Base-by-base conservation (phyloP, 2,888 invertebrate species). In the Hetaerina titia region DNA sequence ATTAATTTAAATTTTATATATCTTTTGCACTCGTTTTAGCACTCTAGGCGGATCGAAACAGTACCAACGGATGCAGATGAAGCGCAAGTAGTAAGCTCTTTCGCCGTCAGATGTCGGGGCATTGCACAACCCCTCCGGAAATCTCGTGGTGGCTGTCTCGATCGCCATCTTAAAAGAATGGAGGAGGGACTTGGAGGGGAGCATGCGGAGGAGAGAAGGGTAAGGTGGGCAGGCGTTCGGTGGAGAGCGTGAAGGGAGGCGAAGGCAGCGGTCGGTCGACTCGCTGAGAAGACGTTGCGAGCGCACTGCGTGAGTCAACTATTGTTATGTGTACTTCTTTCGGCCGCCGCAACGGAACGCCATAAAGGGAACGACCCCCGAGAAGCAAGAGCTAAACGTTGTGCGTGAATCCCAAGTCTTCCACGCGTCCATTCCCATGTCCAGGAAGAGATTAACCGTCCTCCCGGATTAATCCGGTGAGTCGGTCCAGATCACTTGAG, bases 261-360 rank as follows among this genome's bases (percentile, higher is more conserved):
- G 81, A 81, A 31, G 31, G 81, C 0, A 31, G 31, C 81, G 31
- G 11, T 81, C 81, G 81, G 81, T 81, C 81, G 81, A 31, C 31
- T 31, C 25, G 11, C 81, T 69, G 81, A 31, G 81, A 31, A 31
- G 81, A 31, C 11, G 69, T n/a, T n/a, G 81, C 81, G 81, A 19
- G 19, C 81, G 81, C 81, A 13, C 31, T 31, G 81, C 81, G 81
- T 81, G 81, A 25, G 81, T 81, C 81, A 81, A 81, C 81, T 81
- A 81, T 81, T 81, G 81, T 81, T 6, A 31, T 31, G 45, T 45
- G 45, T 81, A 31, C 81, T 81, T 81, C 81, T 9, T 11, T 25
- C 81, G 81, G 81, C 81, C 81, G 81, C 81, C n/a, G 81, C 81
- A 81, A 81, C 81, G 81, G 81, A 81, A 81, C 81, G 81, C 81